These are phyloP conservation scores for Bergia sp. DNA, from an alignment of 92 coral and sea anemone genomes.

Conservation along the genomic window DNA sequence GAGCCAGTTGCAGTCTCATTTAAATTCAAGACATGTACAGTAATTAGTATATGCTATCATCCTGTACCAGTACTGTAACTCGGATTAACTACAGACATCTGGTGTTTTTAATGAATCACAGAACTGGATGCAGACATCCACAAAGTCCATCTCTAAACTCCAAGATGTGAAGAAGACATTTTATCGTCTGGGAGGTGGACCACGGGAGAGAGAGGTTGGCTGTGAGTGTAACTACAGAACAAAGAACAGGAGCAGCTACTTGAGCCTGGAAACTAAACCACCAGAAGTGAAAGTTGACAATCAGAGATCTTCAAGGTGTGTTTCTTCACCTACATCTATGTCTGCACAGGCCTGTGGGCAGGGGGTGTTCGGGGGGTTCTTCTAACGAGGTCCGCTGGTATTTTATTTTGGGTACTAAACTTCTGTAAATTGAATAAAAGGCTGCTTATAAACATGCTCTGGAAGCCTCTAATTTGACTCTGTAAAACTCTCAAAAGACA, in stretches of 20 bases:
- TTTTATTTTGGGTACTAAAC: too few species aligned
- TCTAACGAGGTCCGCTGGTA: background rate
- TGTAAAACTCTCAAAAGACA: too few species aligned
- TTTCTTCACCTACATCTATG: background rate
- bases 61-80: background rate
- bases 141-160: slow-evolving; percentile 77
- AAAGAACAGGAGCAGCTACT: slow-evolving; percentile 64
- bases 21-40: too few species aligned
- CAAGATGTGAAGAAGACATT: slow-evolving; percentile 76
- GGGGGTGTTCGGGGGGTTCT: background rate
- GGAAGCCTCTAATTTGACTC: too few species aligned
- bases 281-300: slow-evolving; percentile 70
- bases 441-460: too few species aligned
- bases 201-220: slow-evolving; percentile 76
- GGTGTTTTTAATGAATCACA: background rate
- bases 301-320: slow-evolving; percentile 72
- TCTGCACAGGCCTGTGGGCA: background rate
- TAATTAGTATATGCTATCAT: too few species aligned
- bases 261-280: slow-evolving; percentile 67
- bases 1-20: too few species aligned
- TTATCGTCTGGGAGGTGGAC: slow-evolving; percentile 81
- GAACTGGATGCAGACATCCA: slow-evolving; percentile 78
- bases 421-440: too few species aligned
- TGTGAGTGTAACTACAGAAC: slow-evolving; percentile 81
- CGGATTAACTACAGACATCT: background rate